phyloP scores from a whole-genome alignment of 1,140 invertebrate species.

The Brachionus koreanus region DNA sequence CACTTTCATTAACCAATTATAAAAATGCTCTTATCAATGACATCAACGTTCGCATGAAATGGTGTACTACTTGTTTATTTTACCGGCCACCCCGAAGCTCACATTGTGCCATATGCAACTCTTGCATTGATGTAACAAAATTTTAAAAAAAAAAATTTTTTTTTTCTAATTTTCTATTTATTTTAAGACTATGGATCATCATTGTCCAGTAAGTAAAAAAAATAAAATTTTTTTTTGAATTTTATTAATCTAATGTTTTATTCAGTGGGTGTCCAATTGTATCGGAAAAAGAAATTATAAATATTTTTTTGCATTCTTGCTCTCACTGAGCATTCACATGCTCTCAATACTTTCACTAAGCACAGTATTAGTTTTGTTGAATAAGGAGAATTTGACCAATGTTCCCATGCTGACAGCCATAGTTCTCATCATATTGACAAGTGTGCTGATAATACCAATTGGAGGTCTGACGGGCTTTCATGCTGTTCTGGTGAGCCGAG shows the following conservation, averaged over 20 bases:
- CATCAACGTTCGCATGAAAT: constrained; percentile 41
- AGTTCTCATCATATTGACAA: constrained; percentile 83
- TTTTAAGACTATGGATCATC: constrained; percentile 84
- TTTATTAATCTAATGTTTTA: not conserved
- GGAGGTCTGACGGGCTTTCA: constrained; percentile 96
- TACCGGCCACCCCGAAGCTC: constrained; percentile 95
- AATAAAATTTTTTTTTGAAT: not conserved
- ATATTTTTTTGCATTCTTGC: constrained; percentile 75
- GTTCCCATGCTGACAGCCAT: constrained; percentile 60
- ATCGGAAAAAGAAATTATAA: constrained; percentile 96
- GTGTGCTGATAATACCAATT: constrained; percentile 87
- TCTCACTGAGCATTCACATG: constrained; percentile 94
- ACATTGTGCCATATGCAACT: constrained; percentile 97
- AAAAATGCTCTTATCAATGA: constrained; percentile 38
- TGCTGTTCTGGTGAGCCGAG: constrained; percentile 87
- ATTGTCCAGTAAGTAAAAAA: constrained; percentile 70
- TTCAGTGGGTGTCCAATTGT: constrained; percentile 46
- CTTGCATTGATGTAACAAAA: constrained; percentile 74
- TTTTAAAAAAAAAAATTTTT: not conserved
- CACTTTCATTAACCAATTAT: not conserved
- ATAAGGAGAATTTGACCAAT: constrained; percentile 19
- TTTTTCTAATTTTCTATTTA: not conserved
- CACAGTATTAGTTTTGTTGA: not conserved
- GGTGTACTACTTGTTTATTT: constrained; percentile 82
- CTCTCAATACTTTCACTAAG: constrained; percentile 83